Base-by-base conservation (phyloP, 2,797 vertebrate genomes). In the Chaunax sp. region DNA sequence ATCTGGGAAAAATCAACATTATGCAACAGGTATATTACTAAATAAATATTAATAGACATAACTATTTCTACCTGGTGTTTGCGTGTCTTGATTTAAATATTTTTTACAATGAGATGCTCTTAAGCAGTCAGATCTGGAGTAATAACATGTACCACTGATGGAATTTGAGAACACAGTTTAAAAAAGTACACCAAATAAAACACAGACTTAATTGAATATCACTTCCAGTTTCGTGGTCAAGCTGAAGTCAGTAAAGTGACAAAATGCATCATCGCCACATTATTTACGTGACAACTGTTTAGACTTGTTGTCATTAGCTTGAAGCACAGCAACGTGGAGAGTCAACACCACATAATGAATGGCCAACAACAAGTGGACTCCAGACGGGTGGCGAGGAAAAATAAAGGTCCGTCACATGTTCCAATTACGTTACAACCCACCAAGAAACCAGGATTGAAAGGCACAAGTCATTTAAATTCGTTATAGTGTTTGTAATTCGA, bases 331-430 rank as follows among this genome's bases (percentile, higher is more conserved):
- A 85, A 80, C 77, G 83, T 82, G 83, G 70, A 82, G 4, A 45
- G 59, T 65, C 82, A 68, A 67, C 75, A 68, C 70, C 63, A 66
- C 66, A 55, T 77, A 66, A 83, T 86, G 76, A 85, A 89, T 85
- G 86, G 15, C 66, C 71, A 70, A 85, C 82, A 91, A 91, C 91
- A 92, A 92, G 90, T 91, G 86, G 69, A 77, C 47, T 12, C 26
- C 45, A 53, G 40, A 58, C 25, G 41, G 44, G 59, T 69, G 71
- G 49, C 45, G 61, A 47, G 53, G 54, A 47, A 19, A 67, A 51
- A 61, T 33, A 70, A 22, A 55, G 19, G 6, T 68, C 51, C 52
- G 38, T 51, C 68, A 49, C 20, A 16, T 51, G 72, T 20, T 12
- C 52, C 64, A 37, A 18, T 1, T 2, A 30, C 25, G 20, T 66